phyloP scores from a whole-genome alignment of 92 coral and sea anemone species.

The Nematostella vectensis region DNA sequence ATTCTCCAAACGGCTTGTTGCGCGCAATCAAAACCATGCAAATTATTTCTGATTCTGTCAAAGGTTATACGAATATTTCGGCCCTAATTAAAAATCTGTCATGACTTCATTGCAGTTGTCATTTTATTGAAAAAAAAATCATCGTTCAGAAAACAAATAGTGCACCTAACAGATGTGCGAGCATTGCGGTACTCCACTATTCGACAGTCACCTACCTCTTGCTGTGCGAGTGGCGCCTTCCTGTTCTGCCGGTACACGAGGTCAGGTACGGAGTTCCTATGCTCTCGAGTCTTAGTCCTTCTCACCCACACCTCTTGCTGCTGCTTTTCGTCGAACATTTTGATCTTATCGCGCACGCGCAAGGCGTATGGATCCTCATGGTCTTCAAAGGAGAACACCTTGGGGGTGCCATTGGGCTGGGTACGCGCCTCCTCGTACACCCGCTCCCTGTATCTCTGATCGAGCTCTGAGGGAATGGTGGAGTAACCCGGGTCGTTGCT shows the following conservation, averaged over 20 bases:
- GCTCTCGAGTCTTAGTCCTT: conserved; percentile 36
- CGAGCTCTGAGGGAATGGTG: conserved; percentile 7
- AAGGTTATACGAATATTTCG: too few species aligned
- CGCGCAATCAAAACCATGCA: too few species aligned
- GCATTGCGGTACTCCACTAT: too few species aligned
- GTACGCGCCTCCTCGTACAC: conserved; percentile 30
- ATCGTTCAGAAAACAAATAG: too few species aligned
- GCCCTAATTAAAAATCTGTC: too few species aligned
- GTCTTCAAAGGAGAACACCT: not conserved
- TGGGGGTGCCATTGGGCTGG: not conserved
- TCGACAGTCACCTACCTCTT: too few species aligned
- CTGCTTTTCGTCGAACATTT: conserved; percentile 48
- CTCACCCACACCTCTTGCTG: conserved; percentile 68
- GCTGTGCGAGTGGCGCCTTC: conserved; percentile 82
- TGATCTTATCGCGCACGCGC: conserved; percentile 57
- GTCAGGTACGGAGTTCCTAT: conserved; percentile 65
- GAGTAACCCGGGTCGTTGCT: conserved; percentile 55
- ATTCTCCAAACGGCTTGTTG: too few species aligned
- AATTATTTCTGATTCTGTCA: too few species aligned
- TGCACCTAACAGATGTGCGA: too few species aligned
- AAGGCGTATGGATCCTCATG: conserved; percentile 60
- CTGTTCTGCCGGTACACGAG: conserved; percentile 42
- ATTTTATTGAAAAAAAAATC: too few species aligned
- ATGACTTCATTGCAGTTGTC: too few species aligned
- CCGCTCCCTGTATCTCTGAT: conserved; percentile 5